phyloP scores from a whole-genome alignment of 2,113 vertebrate genomes.

The Cyanoliseus patagonus region DNA sequence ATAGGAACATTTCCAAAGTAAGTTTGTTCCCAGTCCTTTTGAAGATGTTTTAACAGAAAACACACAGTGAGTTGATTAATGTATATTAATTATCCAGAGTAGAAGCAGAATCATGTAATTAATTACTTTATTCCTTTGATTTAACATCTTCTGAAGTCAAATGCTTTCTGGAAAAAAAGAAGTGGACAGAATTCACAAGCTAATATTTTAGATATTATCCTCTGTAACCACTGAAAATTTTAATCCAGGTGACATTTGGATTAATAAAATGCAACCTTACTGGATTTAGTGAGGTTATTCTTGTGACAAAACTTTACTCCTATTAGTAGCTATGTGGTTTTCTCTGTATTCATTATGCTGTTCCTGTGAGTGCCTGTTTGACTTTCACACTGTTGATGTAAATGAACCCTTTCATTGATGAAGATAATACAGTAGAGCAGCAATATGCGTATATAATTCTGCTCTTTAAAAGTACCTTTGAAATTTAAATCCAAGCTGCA shows the following conservation, averaged over 20 bases:
- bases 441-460: constrained; percentile 42
- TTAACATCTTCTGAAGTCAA: not conserved
- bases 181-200: not conserved
- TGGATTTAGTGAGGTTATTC: not conserved
- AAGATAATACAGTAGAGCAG: constrained; percentile 29
- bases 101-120: not conserved
- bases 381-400: constrained; percentile 41
- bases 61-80: not conserved
- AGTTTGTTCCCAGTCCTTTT: not conserved
- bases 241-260: not conserved
- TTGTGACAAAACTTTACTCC: not conserved
- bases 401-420: constrained; percentile 55
- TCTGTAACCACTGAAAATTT: not conserved
- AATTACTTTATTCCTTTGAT: not conserved
- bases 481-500: constrained; percentile 37
- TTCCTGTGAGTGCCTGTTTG: constrained; percentile 25
- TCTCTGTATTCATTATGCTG: not conserved
- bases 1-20: not conserved
- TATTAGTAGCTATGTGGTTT: not conserved
- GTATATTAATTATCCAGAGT: not conserved
- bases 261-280: not conserved
- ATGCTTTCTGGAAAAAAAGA: not conserved
- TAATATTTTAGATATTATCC: not conserved
- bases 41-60: not conserved
- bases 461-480: constrained; percentile 29